A percentile compares a stretch with the other conserved stretches of the same genome.
phyloP scores from a whole-genome alignment of 2,797 vertebrate genomes.

The Pangasius sanitwongsei region DNA sequence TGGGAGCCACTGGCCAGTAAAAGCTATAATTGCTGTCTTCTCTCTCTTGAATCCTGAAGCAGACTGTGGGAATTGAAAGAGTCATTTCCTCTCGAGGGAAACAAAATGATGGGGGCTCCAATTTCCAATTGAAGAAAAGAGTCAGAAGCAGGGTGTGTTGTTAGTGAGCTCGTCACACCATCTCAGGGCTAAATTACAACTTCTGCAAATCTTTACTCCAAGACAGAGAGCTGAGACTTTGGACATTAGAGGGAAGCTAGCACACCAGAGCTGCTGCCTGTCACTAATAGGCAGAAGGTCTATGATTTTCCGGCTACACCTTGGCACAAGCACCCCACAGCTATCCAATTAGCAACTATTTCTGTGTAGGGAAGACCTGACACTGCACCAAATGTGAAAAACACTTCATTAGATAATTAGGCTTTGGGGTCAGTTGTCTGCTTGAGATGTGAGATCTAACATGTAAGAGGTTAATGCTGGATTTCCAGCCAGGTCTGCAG shows the following conservation, averaged over 20 bases:
- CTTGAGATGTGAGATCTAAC: conserved; percentile 59
- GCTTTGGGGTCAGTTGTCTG: conserved; percentile 64
- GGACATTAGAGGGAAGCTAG: conserved; percentile 7
- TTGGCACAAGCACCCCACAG: conserved; percentile 22
- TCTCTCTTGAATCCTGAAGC: conserved; percentile 54
- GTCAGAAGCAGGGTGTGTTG: conserved; percentile 40
- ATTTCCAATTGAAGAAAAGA: conserved; percentile 59
- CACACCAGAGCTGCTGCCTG: neutral
- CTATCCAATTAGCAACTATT: conserved; percentile 47
- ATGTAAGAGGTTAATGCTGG: conserved; percentile 68
- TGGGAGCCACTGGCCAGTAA: conserved; percentile 47
- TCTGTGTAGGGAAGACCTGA: conserved; percentile 29
- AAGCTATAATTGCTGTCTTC: conserved; percentile 68
- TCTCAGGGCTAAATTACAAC: conserved; percentile 69
- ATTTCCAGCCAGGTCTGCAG: conserved; percentile 58
- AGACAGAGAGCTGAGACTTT: conserved; percentile 24
- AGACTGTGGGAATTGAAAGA: conserved; percentile 74
- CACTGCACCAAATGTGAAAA: conserved; percentile 49
- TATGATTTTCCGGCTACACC: conserved; percentile 10
- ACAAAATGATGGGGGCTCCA: conserved; percentile 67
- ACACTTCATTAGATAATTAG: conserved; percentile 66
- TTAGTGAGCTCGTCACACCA: conserved; percentile 46
- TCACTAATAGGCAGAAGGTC: conserved; percentile 38
- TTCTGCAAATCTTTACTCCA: conserved; percentile 44
- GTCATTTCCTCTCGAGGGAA: conserved; percentile 74